Base-by-base conservation (phyloP, 2,888 invertebrate genomes). In the Eurytoma adleriae region DNA sequence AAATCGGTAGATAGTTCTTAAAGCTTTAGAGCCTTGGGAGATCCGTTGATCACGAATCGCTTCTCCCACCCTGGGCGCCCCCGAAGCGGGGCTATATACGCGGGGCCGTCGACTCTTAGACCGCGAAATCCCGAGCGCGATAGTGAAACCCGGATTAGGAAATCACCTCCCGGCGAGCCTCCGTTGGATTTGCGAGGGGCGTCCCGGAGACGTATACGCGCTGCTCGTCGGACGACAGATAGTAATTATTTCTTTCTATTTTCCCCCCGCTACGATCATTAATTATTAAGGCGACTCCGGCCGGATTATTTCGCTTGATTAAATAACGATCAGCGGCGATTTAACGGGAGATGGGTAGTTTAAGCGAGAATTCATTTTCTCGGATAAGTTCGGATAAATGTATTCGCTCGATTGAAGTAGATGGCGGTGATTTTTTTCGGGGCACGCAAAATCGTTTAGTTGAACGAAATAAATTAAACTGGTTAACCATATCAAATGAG, bases 311-410 rank as follows among this genome's bases (percentile, higher is more conserved):
- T 24, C 67, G 18, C 18, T 50, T 68, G 68, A 75, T 68, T 27
- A 50, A 68, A 30, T 30, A 13, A 1, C 16, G 30, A 61, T 24
- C 48, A 48, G 30, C 10, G 48, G 24, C 59, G 48, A 75, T 75
- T 40, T 75, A 74, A 57, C 57, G 40, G 16, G n/a, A 48, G 73
- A 12, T 57, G 40, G 18, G 48, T 48, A 56, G 14, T 56, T 67
- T 67, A 59, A 68, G 67, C 57, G 75, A 75, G 68, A 68, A 75
- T 68, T 75, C 50, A 75, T 75, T 52, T 59, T 50, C 27, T 18
- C 14, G 14, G 20, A 16, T 13, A 0, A 69, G 24, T 14, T 61
- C 27, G 14, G 24, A 20, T 30, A 64, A 64, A 40, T 13, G 12
- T 18, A n/a, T 24, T 1, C 7, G 20, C n/a, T 13, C 30, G 40